Base-by-base conservation (phyloP, 2,888 invertebrate species). In the Lasioglossum zephyrum region DNA sequence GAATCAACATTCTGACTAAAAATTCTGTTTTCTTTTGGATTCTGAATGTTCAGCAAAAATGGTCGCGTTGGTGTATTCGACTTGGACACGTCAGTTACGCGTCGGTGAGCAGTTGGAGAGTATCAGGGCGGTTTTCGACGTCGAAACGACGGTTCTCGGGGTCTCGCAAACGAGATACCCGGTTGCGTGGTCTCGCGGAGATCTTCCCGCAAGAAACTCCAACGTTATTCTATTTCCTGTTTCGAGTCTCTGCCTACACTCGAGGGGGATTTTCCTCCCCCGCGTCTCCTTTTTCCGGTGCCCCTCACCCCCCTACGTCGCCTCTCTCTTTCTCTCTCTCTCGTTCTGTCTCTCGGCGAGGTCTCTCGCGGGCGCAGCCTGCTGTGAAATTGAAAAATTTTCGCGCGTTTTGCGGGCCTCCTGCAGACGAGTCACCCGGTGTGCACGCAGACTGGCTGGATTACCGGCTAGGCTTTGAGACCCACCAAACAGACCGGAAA, bases 401-500 rank as follows among this genome's bases (percentile, higher is more conserved):
- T 90, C 90, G 89, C 91, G 88, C 91, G 89, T 88, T 83, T 87
- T 83, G 91, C 85, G 88, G 88, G 83, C 84, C 91, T 90, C 84
- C 89, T 81, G 90, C 87, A 87, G 90, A 90, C 91, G 88, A 86
- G 91, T 85, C 87, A 87, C 78, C 85, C 90, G 87, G 89, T 92
- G 88, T 92, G 91, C 91, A 91, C 91, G 91, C 90, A 92, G 92
- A 90, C 92, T 92, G 92, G 91, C 93, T 91, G 91, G 92, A 92
- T 92, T 91, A 92, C 93, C 92, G 93, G 93, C 93, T 93, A 93
- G 93, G 92, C 93, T 94, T 93, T 93, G 92, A 92, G 93, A 93
- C 93, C 93, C 94, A 94, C 93, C 94, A 94, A 94, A 94, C 94
- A 94, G 95, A 94, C 94, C 94, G 94, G 94, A 95, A 94, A 94